A percentile compares a stretch with the other conserved stretches of the same genome.
Evolutionary conservation across 2,797 vertebrate genomes (phyloP).

Genomic region (Cephalopachus bancanus): DNA sequence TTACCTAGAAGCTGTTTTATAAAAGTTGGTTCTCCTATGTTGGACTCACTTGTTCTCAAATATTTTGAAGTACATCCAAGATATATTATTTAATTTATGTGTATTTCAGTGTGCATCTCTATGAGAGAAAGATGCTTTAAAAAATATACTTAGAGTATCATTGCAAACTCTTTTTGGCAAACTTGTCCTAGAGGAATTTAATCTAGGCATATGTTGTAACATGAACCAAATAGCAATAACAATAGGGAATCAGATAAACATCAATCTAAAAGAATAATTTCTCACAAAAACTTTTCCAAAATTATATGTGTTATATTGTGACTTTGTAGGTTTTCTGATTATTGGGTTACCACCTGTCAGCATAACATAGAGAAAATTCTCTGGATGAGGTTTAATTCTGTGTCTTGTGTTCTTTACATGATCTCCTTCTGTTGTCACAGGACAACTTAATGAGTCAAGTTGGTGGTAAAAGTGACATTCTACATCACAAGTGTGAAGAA

Average conservation of each 20-base stretch:
- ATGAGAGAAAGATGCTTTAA: not conserved
- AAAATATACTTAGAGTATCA: not conserved
- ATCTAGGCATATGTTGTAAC: not conserved
- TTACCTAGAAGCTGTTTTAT: too few species aligned
- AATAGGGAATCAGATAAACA: not conserved
- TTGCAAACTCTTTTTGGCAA: not conserved
- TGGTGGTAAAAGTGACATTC: not conserved
- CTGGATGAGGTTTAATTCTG: not conserved
- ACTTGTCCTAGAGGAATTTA: not conserved
- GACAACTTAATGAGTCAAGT: not conserved
- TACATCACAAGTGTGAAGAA: not conserved
- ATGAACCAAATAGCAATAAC: not conserved
- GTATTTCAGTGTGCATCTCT: not conserved
- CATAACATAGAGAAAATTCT: not conserved
- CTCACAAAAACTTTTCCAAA: not conserved
- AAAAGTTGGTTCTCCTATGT: too few species aligned
- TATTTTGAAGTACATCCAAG: slow-evolving; percentile 7
- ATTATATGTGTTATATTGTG: not conserved
- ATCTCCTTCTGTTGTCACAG: not conserved
- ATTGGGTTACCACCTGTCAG: not conserved
- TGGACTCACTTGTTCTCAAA: not conserved
- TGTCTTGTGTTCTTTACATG: not conserved
- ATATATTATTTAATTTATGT: not conserved
- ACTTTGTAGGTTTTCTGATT: not conserved
- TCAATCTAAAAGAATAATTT: not conserved